Base-by-base conservation (phyloP, 2,888 invertebrate species). In the Synergus laeviventris region DNA sequence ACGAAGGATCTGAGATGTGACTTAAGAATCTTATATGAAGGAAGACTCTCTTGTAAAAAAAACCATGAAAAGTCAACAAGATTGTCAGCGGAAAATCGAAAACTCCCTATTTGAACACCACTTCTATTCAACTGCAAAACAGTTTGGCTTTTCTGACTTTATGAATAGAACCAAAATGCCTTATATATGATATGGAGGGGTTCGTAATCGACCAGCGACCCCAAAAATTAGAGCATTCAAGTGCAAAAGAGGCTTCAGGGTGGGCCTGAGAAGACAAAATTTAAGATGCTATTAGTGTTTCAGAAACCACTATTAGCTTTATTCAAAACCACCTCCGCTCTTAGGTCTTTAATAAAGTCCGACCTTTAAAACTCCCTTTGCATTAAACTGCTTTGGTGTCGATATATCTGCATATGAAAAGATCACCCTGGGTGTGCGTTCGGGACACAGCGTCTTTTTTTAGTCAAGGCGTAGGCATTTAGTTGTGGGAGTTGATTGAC, bases 11-110 rank as follows among this genome's bases (percentile, higher is more conserved):
- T 70, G 49, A n/a, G 49, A 31, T 45, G 36, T 70, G 49, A 66
- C 31, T 66, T 59, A 12, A 24, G 9, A 24, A 66, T 49, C 45
- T 49, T 45, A 49, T 45, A 49, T 70, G 24, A 75, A 70, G 66
- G 59, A 59, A 59, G 39, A 73, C n/a, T 31, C 60, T 59, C 45
- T 73, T 80, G 77, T 76, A 84, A 84, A 80, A 81, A 74, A 81
- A 80, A 80, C 82, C 79, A 79, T 83, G 80, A 85, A 86, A 86
- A 88, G 85, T 88, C 84, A 87, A 87, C 81, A 79, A 85, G 85
- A 86, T 85, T 81, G 81, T 78, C 80, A 76, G 79, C 78, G 81
- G 78, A 82, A 85, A 86, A 84, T 83, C 81, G 78, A 73, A 56
- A 36, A 49, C 60, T 70, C 49, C 24, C 73, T 54, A n/a, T 62